phyloP scores from a whole-genome alignment of 2,797 vertebrate species.

The Acipenser oxyrinchus region DNA sequence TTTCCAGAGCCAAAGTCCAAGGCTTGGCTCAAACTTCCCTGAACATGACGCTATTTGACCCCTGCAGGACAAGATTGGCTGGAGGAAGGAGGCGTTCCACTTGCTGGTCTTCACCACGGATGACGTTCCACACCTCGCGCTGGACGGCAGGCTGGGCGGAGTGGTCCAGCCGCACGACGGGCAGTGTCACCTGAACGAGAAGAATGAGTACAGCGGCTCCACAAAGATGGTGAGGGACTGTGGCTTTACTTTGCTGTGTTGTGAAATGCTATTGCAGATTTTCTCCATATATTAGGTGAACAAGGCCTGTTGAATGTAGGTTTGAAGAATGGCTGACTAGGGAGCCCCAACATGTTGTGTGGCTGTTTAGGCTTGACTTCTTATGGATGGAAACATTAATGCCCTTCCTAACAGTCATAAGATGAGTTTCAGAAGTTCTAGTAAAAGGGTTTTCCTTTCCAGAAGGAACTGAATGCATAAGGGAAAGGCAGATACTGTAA shows the following conservation, averaged over 20 bases:
- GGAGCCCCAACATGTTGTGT: background rate
- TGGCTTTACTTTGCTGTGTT: too few species aligned
- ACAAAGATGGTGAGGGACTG: slow-evolving; percentile 72
- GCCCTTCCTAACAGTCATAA: background rate
- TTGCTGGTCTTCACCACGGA: slow-evolving; percentile 90
- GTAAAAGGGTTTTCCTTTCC: background rate
- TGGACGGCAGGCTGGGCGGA: slow-evolving; percentile 88
- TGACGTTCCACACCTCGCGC: slow-evolving; percentile 86
- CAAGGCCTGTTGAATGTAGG: background rate
- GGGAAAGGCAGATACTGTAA: background rate
- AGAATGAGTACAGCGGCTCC: slow-evolving; percentile 82
- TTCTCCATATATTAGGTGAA: background rate
- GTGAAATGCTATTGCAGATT: too few species aligned
- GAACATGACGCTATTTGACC: slow-evolving; percentile 10
- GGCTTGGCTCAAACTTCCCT: too few species aligned
- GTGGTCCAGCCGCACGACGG: slow-evolving; percentile 90
- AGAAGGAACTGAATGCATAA: background rate
- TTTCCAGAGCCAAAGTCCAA: too few species aligned
- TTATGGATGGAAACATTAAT: background rate
- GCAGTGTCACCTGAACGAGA: slow-evolving; percentile 78
- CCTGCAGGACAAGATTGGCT: slow-evolving; percentile 80
- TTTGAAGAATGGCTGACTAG: background rate
- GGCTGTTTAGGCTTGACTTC: slow-evolving; percentile 2
- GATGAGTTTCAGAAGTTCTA: background rate
- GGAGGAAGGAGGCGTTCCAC: slow-evolving; percentile 90